These are phyloP conservation scores for Syngnathus floridae DNA, from an alignment of 2,113 vertebrate genomes.

Conservation along the genomic window DNA sequence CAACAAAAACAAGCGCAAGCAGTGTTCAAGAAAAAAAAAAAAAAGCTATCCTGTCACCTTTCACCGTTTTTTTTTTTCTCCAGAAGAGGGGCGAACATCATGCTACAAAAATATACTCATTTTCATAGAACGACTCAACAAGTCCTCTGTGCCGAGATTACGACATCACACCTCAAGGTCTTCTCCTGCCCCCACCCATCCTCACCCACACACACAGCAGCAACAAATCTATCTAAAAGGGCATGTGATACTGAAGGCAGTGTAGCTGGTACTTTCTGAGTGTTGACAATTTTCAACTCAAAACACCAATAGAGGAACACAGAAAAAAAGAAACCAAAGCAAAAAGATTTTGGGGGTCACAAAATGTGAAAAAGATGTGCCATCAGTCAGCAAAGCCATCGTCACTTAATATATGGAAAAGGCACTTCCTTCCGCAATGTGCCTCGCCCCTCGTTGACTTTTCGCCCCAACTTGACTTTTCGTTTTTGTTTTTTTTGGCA, in stretches of 20 bases:
- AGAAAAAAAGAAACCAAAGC: background rate
- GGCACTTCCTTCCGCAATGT: slow-evolving; percentile 54
- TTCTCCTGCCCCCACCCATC: slow-evolving; percentile 19
- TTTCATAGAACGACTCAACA: slow-evolving; percentile 60
- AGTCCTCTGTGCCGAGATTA: slow-evolving; percentile 59
- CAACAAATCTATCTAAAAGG: slow-evolving; percentile 61
- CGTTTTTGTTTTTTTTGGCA: slow-evolving; percentile 15
- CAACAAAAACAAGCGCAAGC: slow-evolving; percentile 39
- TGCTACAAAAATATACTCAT: slow-evolving; percentile 73
- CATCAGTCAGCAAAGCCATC: slow-evolving; percentile 48
- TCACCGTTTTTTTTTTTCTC: slow-evolving; percentile 55
- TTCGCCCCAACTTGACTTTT: slow-evolving; percentile 27
- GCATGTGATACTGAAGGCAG: slow-evolving; percentile 74
- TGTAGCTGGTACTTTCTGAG: slow-evolving; percentile 78
- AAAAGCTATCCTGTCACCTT: slow-evolving; percentile 46
- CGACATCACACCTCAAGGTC: slow-evolving; percentile 42
- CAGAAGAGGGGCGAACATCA: slow-evolving; percentile 66
- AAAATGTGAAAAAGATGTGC: slow-evolving; percentile 30
- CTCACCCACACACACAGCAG: slow-evolving; percentile 56
- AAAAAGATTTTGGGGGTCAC: slow-evolving; percentile 33
- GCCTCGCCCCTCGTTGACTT: slow-evolving; percentile 29
- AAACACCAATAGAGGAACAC: slow-evolving; percentile 15
- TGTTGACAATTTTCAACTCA: slow-evolving; percentile 64
- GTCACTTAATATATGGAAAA: slow-evolving; percentile 49
- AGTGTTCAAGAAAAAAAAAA: slow-evolving; percentile 39